Percentiles rank a stretch among this genome's conserved stretches.
phyloP scores from a whole-genome alignment of 2,797 vertebrate species.

The Phrynocephalus forsythii region DNA sequence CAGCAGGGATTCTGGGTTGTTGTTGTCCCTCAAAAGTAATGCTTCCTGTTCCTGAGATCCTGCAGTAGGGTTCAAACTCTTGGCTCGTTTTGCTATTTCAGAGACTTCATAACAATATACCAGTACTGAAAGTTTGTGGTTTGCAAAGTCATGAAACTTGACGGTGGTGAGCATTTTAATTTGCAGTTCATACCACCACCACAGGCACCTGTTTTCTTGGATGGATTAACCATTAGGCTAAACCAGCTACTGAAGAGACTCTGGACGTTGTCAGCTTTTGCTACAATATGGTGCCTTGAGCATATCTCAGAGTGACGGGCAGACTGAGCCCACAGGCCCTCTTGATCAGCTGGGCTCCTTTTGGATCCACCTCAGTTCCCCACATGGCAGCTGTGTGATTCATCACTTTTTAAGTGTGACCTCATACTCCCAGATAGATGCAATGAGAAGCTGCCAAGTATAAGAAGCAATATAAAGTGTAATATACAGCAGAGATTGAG shows the following conservation, averaged over 20 bases:
- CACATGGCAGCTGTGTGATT: conserved; percentile 13
- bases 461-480: background rate
- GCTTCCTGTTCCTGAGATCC: background rate
- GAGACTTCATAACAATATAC: background rate
- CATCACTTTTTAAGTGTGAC: background rate
- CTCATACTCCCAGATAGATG: background rate
- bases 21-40: too few species aligned
- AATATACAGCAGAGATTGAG: too few species aligned
- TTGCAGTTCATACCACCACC: background rate
- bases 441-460: background rate
- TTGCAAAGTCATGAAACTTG: conserved; percentile 6
- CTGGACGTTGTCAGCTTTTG: background rate
- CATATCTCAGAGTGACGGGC: background rate
- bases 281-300: background rate
- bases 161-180: background rate
- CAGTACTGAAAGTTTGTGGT: conserved; percentile 10
- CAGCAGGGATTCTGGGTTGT: too few species aligned
- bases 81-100: background rate
- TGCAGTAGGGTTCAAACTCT: background rate
- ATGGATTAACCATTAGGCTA: conserved; percentile 2
- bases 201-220: background rate
- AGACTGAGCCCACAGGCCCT: background rate
- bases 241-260: background rate
- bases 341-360: background rate
- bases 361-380: conserved; percentile 1